phyloP scores from a whole-genome alignment of 64 coral and sea anemone genomes.

The Hydrozoanthus tunicans region DNA sequence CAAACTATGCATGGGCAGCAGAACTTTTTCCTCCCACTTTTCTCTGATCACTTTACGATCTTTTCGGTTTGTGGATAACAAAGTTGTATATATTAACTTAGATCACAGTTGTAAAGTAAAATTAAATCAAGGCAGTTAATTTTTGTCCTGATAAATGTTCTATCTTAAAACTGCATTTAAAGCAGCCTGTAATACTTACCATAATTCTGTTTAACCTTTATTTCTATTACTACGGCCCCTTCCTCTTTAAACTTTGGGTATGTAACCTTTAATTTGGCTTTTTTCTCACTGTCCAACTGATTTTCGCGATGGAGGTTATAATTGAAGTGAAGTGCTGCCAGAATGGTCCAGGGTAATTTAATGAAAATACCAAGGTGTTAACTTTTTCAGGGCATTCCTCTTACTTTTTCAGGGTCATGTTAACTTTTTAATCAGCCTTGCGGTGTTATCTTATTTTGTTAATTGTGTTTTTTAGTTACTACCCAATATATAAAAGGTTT shows the following conservation, averaged over 20 bases:
- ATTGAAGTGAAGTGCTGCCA: constrained; percentile 27
- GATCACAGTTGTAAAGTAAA: background rate
- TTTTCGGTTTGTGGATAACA: constrained; percentile 5
- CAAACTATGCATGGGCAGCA: constrained; percentile 3
- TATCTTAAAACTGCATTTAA: background rate
- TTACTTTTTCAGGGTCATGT: background rate
- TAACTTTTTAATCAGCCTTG: background rate
- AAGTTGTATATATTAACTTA: constrained; percentile 10
- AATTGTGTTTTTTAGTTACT: no score
- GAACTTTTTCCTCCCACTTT: constrained; percentile 12
- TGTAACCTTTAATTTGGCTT: background rate
- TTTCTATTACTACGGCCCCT: constrained; percentile 19
- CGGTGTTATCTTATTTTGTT: background rate
- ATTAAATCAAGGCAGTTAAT: background rate
- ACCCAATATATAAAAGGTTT: no score
- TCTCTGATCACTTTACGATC: constrained; percentile 11
- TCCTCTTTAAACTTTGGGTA: constrained; percentile 33
- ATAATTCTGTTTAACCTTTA: constrained; percentile 38
- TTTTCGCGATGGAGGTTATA: constrained; percentile 15
- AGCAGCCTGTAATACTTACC: background rate
- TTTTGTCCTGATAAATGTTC: background rate
- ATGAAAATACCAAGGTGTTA: background rate
- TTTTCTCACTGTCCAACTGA: background rate
- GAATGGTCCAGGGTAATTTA: constrained; percentile 28
- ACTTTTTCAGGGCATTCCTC: background rate